A percentile compares a stretch with the other conserved stretches of the same genome.
Evolutionary conservation across 92 coral and sea anemone genomes (phyloP).

Genomic region (Scolanthus callimorphus): DNA sequence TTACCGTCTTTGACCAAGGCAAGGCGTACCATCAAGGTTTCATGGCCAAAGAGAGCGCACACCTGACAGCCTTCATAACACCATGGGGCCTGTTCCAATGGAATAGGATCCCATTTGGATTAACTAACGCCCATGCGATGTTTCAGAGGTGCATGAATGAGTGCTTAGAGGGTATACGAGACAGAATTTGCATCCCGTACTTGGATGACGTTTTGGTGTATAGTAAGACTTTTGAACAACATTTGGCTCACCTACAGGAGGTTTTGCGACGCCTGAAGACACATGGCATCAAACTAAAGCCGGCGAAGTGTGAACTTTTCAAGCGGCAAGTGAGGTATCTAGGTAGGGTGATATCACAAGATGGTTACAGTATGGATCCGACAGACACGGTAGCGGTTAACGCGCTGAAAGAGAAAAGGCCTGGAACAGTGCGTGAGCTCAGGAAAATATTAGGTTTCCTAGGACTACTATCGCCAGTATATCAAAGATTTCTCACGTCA

Average conservation of each 20-base stretch:
- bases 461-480: slow-evolving; percentile 7
- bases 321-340: slow-evolving; percentile 24
- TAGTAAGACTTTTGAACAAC: slow-evolving; percentile 42
- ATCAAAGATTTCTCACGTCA: slow-evolving; percentile 8
- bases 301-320: slow-evolving; percentile 27
- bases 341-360: slow-evolving; percentile 22
- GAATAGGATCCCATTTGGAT: slow-evolving; percentile 55
- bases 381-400: slow-evolving; percentile 1
- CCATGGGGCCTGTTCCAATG: slow-evolving; percentile 64
- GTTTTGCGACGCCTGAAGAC: slow-evolving; percentile 37
- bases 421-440: slow-evolving; percentile 4
- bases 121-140: slow-evolving; percentile 57
- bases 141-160: slow-evolving; percentile 58
- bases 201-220: slow-evolving; percentile 36
- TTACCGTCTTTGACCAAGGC: slow-evolving; percentile 45
- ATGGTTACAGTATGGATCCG: slow-evolving; percentile 8
- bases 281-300: slow-evolving; percentile 54
- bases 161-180: slow-evolving; percentile 55
- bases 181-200: slow-evolving; percentile 47
- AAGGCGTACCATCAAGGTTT: slow-evolving; percentile 64
- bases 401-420: slow-evolving; percentile 6
- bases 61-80: slow-evolving; percentile 48
- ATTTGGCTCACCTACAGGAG: slow-evolving; percentile 18
- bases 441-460: slow-evolving; percentile 4
- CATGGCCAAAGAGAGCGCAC: slow-evolving; percentile 29